Conservation (phyloP, 53 echinoderm and acorn worm genomes). For the Actinopyga echinites region DNA sequence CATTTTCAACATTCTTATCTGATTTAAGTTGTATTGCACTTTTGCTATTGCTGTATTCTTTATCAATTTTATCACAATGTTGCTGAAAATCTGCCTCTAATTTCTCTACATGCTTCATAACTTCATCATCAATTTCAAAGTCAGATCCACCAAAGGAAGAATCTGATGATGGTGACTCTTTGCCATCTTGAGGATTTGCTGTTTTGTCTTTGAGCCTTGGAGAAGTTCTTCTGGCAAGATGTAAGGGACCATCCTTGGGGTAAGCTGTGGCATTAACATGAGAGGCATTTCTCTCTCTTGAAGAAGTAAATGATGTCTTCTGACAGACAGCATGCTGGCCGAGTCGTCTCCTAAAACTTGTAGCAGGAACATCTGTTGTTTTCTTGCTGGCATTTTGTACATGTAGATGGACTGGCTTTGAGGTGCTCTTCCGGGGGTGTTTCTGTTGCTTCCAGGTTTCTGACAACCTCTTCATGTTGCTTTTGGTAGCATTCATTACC, state of each 20-base stretch:
- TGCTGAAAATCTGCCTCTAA: conserved; percentile 83
- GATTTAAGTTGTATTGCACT: not conserved
- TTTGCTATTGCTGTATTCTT: not conserved
- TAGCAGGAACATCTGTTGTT: not conserved
- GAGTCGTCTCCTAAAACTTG: conserved; percentile 44
- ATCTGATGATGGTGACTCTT: conserved; percentile 13
- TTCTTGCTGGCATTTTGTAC: not conserved
- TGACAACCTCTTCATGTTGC: conserved; percentile 74
- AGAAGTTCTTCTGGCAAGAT: conserved; percentile 42
- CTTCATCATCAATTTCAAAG: conserved; percentile 85
- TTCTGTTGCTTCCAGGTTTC: conserved; percentile 92
- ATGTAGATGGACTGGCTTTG: not conserved
- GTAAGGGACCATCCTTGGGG: not conserved
- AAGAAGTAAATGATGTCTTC: not conserved
- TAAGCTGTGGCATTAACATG: not conserved
- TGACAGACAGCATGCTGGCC: conserved; percentile 62
- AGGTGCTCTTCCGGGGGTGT: conserved; percentile 2
- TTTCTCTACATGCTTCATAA: conserved; percentile 73
- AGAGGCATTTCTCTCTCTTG: conserved; percentile 1
- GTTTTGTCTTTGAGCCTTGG: conserved; percentile 44
- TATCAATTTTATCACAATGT: conserved; percentile 6
- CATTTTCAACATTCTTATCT: not conserved
- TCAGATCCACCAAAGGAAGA: conserved; percentile 67
- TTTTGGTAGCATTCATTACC: not conserved
- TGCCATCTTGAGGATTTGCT: not conserved